Evolutionary conservation across 2,113 vertebrate species (phyloP).

Genomic region (Furnarius figulus): DNA sequence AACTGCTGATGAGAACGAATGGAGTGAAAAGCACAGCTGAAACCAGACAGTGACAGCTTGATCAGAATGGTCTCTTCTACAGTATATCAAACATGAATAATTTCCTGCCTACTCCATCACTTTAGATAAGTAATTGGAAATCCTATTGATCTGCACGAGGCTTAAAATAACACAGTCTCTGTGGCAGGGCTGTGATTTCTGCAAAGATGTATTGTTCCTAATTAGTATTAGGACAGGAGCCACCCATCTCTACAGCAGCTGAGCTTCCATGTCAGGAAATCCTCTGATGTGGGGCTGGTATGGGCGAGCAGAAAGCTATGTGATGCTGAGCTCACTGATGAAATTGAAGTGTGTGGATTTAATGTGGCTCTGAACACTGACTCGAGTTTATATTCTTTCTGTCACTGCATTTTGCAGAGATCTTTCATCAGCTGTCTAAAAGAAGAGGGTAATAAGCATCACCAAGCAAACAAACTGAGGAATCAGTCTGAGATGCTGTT

Average conservation of each 20-base stretch:
- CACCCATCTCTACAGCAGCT: not conserved
- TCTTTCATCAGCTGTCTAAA: not conserved
- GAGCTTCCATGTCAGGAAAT: not conserved
- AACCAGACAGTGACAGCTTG: not conserved
- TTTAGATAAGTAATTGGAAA: constrained; percentile 45
- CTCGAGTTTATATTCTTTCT: not conserved
- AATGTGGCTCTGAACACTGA: not conserved
- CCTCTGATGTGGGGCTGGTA: not conserved
- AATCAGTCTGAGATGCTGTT: not conserved
- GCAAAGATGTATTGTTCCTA: not conserved
- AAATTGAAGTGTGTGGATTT: not conserved
- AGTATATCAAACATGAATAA: constrained; percentile 21
- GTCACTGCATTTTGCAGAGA: not conserved
- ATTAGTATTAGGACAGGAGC: not conserved
- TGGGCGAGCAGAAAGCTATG: not conserved
- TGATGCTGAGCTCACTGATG: not conserved
- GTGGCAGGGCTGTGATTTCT: not conserved
- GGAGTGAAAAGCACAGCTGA: not conserved
- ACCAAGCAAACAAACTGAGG: not conserved
- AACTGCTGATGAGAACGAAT: not conserved
- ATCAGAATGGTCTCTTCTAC: constrained; percentile 11
- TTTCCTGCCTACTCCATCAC: constrained; percentile 11
- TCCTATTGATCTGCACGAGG: not conserved
- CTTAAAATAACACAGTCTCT: constrained; percentile 11
- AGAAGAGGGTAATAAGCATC: not conserved